Evolutionary conservation across 2,888 invertebrate genomes (phyloP).

Genomic region (Apantesis nais): DNA sequence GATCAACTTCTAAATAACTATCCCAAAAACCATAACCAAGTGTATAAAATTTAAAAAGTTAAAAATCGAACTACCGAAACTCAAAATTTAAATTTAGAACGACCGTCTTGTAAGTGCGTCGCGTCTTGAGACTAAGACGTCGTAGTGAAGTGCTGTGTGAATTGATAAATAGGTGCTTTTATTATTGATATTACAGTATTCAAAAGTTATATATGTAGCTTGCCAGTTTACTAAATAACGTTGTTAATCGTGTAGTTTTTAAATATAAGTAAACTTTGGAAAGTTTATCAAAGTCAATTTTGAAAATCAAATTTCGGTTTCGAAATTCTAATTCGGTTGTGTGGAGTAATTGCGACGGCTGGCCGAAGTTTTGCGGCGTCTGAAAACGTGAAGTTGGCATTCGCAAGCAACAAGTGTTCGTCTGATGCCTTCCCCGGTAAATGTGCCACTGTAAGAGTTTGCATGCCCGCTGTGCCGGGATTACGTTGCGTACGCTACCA

Average conservation of each 20-base stretch:
- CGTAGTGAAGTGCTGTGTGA: slow-evolving; percentile 73
- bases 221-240: slow-evolving; percentile 42
- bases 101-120: slow-evolving; percentile 65
- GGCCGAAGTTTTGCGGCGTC: slow-evolving; percentile 64
- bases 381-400: slow-evolving; percentile 68
- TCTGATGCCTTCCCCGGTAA: slow-evolving; percentile 82
- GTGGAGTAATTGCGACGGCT: slow-evolving; percentile 64
- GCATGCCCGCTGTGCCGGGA: slow-evolving; percentile 78
- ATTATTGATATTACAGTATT: slow-evolving; percentile 56
- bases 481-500: slow-evolving; percentile 67
- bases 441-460: slow-evolving; percentile 79
- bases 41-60: slow-evolving; percentile 32
- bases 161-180: slow-evolving; percentile 65
- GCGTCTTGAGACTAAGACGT: slow-evolving; percentile 70
- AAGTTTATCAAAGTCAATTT: slow-evolving; percentile 46
- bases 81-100: slow-evolving; percentile 46
- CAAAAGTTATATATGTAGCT: slow-evolving; percentile 52
- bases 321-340: slow-evolving; percentile 55
- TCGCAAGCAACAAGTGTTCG: slow-evolving; percentile 80
- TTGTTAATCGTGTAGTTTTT: slow-evolving; percentile 38
- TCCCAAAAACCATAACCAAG: slow-evolving; percentile 28
- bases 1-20: slow-evolving; percentile 32
- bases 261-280: slow-evolving; percentile 35
- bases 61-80: slow-evolving; percentile 38
- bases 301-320: slow-evolving; percentile 50